Percentiles rank a stretch among this genome's conserved stretches.
phyloP scores from a whole-genome alignment of 2,113 vertebrate species.

The Gallinago media region DNA sequence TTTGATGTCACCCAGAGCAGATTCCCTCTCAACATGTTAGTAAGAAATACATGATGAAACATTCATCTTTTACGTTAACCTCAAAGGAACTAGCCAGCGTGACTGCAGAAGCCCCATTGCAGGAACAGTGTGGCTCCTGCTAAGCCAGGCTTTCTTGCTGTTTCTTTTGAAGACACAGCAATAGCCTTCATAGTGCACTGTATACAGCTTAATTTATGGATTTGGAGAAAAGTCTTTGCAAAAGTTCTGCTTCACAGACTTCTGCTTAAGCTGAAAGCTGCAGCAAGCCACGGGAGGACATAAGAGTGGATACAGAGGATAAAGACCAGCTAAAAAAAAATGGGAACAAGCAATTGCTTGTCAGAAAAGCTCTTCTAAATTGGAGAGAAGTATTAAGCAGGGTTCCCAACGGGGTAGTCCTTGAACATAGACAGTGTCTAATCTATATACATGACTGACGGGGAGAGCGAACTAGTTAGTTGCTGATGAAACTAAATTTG shows the following conservation, averaged over 20 bases:
- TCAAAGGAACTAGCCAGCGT: neutral
- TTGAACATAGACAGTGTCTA: neutral
- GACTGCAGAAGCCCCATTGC: neutral
- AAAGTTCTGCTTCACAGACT: constrained; percentile 41
- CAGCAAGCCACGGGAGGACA: neutral
- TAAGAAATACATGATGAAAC: neutral
- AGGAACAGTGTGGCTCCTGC: neutral
- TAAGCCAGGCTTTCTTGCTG: neutral
- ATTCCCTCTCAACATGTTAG: neutral
- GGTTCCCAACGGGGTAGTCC: constrained; percentile 9
- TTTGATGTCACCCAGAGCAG: neutral
- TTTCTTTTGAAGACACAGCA: neutral
- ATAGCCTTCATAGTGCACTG: neutral
- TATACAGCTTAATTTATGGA: neutral
- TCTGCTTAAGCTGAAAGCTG: constrained; percentile 35
- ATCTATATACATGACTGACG: constrained; percentile 8
- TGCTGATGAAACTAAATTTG: constrained; percentile 51
- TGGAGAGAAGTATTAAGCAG: constrained; percentile 41
- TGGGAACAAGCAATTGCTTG: constrained; percentile 19
- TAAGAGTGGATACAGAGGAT: constrained; percentile 17
- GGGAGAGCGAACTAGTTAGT: constrained; percentile 43
- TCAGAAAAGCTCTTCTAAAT: constrained; percentile 54
- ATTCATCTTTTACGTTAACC: neutral
- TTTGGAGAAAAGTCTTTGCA: neutral
- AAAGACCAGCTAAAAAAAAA: constrained; percentile 1